Percentiles rank a stretch among this genome's conserved stretches.
Conservation (phyloP, 2,888 invertebrate species). For the Pemphredon lugubris region DNA sequence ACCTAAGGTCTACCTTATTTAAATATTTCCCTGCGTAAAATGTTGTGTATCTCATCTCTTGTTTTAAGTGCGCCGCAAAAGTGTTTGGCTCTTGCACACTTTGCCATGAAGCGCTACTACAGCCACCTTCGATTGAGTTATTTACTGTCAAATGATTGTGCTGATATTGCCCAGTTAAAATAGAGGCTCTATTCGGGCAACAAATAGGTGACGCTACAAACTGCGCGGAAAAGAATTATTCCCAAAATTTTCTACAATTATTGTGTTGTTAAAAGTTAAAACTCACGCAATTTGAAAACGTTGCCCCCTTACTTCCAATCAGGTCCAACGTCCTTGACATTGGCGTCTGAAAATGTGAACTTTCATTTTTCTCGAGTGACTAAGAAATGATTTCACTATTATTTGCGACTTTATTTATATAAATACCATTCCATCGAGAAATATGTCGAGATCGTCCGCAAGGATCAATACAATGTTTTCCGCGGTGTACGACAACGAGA, state of each 20-base stretch:
- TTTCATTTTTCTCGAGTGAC: slow-evolving; percentile 15
- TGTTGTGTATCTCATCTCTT: slow-evolving; percentile 87
- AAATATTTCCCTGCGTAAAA: slow-evolving; percentile 98
- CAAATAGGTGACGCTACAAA: slow-evolving; percentile 93
- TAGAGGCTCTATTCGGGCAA: slow-evolving; percentile 94
- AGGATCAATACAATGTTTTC: slow-evolving; percentile 89
- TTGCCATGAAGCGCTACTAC: slow-evolving; percentile 88
- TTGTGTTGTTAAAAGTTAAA: neutral
- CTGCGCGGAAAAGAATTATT: slow-evolving; percentile 81
- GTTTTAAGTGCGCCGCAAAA: slow-evolving; percentile 87
- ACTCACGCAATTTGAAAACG: slow-evolving; percentile 89
- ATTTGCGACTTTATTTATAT: slow-evolving; percentile 48
- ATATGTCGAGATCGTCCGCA: slow-evolving; percentile 93
- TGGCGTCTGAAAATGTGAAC: slow-evolving; percentile 82
- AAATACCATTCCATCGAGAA: slow-evolving; percentile 89
- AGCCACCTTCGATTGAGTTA: slow-evolving; percentile 90
- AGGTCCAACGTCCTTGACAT: slow-evolving; percentile 85
- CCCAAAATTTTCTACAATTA: slow-evolving; percentile 9
- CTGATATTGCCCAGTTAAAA: slow-evolving; percentile 91
- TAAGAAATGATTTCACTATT: neutral
- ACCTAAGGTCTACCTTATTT: slow-evolving; percentile 87
- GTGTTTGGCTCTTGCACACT: slow-evolving; percentile 84
- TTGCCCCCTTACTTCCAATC: slow-evolving; percentile 85
- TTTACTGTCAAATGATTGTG: slow-evolving; percentile 91
- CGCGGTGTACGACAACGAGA: slow-evolving; percentile 21